These are phyloP conservation scores for Cephus pulcher DNA, from an alignment of 2,888 invertebrate genomes.

Conservation along the genomic window DNA sequence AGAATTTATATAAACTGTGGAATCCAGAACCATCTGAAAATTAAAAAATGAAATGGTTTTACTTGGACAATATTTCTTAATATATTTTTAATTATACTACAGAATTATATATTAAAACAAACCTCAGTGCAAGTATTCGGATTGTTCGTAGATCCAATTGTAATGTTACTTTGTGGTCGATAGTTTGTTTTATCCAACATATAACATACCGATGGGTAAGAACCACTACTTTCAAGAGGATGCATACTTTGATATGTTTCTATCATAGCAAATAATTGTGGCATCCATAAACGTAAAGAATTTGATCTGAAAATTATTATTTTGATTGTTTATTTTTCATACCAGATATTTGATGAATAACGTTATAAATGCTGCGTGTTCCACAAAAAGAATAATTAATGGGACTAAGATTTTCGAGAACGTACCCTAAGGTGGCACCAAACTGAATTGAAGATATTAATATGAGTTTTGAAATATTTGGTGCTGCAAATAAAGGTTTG, in stretches of 20 bases:
- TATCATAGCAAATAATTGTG: conserved; percentile 84
- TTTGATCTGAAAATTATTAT: conserved; percentile 73
- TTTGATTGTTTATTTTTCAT: too few species aligned
- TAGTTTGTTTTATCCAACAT: conserved; percentile 38
- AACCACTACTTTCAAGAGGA: conserved; percentile 27
- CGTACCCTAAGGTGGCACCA: conserved; percentile 76
- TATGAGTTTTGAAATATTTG: conserved; percentile 73
- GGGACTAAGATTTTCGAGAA: conserved; percentile 5
- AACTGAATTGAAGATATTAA: conserved; percentile 76
- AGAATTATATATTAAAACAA: too few species aligned
- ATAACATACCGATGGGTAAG: conserved; percentile 48
- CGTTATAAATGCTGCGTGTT: too few species aligned
- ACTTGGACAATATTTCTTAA: too few species aligned
- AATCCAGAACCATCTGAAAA: conserved; percentile 67
- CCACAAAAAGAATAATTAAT: too few species aligned
- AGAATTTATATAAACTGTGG: conserved; percentile 76
- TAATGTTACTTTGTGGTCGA: not conserved
- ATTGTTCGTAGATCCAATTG: too few species aligned
- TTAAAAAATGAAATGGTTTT: too few species aligned
- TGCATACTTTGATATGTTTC: conserved; percentile 59
- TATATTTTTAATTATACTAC: too few species aligned
- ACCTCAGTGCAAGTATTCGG: too few species aligned
- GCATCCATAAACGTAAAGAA: conserved; percentile 88
- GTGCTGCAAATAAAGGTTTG: conserved; percentile 75
- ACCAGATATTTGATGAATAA: too few species aligned